Conservation (phyloP, 2,888 invertebrate species). For the Mellilla xanthometata region DNA sequence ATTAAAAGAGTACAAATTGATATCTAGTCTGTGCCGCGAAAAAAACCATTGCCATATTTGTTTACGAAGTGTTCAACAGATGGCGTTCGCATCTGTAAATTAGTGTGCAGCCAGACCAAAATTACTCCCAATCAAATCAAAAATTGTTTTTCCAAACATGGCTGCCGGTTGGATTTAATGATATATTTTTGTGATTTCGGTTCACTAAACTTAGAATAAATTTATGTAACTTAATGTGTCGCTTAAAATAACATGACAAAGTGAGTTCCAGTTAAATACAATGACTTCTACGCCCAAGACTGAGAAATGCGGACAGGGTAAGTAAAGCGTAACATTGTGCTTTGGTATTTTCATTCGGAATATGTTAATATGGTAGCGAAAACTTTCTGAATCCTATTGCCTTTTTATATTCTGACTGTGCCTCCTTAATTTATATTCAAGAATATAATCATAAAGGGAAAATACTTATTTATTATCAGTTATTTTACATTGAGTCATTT, state of each 20-base stretch:
- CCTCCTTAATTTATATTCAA: too few relatives aligned
- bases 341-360: slow-evolving; percentile 16
- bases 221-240: slow-evolving; percentile 32
- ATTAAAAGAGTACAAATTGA: too few relatives aligned
- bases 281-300: slow-evolving; percentile 80
- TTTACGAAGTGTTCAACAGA: not conserved
- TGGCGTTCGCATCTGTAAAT: not conserved
- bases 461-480: too few relatives aligned
- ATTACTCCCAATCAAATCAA: not conserved
- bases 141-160: slow-evolving; percentile 60
- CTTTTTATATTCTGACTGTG: too few relatives aligned
- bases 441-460: too few relatives aligned
- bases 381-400: not conserved
- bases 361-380: slow-evolving; percentile 1
- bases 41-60: too few relatives aligned
- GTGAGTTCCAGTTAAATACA: slow-evolving; percentile 50
- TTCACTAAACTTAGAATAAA: slow-evolving; percentile 41
- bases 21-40: too few relatives aligned
- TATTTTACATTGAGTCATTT: too few relatives aligned
- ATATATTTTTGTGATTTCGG: slow-evolving; percentile 61
- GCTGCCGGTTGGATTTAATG: slow-evolving; percentile 74
- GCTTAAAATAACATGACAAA: slow-evolving; percentile 67
- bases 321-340: slow-evolving; percentile 50
- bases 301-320: slow-evolving; percentile 77
- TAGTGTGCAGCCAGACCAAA: not conserved